phyloP scores from a whole-genome alignment of 2,888 invertebrate species.

The Zelleria hepariella region DNA sequence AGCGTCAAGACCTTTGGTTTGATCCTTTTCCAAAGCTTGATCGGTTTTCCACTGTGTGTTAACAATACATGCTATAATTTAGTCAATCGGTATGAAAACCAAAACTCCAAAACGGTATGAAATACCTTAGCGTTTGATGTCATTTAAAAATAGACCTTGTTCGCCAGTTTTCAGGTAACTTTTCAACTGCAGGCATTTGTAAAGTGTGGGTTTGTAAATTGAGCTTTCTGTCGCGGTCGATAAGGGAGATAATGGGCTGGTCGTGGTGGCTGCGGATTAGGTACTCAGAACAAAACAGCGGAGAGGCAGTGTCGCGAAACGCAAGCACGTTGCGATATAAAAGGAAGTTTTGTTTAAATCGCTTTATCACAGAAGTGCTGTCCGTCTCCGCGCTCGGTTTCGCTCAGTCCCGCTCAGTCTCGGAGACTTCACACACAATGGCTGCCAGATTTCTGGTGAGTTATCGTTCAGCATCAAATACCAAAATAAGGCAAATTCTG shows the following conservation, averaged over 20 bases:
- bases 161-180: constrained; percentile 19
- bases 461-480: constrained; percentile 14
- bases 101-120: no score
- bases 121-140: no score
- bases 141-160: background rate
- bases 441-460: constrained; percentile 67
- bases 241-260: background rate
- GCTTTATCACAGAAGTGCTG: constrained; percentile 62
- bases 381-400: constrained; percentile 49
- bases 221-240: background rate
- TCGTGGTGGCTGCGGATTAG: constrained; percentile 20
- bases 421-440: constrained; percentile 39
- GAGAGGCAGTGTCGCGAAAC: constrained; percentile 67
- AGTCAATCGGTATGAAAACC: no score
- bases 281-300: constrained; percentile 34
- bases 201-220: background rate
- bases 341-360: constrained; percentile 67
- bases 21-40: no score
- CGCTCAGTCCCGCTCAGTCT: constrained; percentile 26
- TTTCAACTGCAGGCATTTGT: constrained; percentile 18
- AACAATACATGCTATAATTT: no score
- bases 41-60: no score
- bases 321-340: constrained; percentile 68
- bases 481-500: no score
- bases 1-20: no score